Conservation (phyloP, 2,888 invertebrate genomes). For the Lacanobia wlatinum region DNA sequence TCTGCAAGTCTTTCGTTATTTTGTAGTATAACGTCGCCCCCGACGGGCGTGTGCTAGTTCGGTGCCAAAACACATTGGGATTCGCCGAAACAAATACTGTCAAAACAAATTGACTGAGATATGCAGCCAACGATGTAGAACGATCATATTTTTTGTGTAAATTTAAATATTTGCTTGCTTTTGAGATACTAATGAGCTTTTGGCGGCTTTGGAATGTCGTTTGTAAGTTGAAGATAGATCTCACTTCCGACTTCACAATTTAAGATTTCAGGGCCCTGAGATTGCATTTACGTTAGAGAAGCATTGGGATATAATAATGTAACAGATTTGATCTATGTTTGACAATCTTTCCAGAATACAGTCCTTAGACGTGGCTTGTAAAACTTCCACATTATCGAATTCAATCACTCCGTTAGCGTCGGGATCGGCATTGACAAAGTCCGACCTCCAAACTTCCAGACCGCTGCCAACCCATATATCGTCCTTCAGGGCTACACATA, state of each 20-base stretch:
- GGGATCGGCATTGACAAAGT: slow-evolving; percentile 5
- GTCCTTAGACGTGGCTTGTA: neutral
- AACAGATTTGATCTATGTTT: neutral
- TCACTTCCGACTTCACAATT: neutral
- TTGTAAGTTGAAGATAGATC: neutral
- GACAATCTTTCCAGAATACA: neutral
- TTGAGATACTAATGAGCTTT: neutral
- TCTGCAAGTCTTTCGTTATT: slow-evolving; percentile 39
- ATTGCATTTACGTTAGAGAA: too few relatives aligned
- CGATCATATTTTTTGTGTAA: slow-evolving; percentile 9
- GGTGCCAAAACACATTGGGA: slow-evolving; percentile 58
- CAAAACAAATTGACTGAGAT: slow-evolving; percentile 51
- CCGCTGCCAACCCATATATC: slow-evolving; percentile 36
- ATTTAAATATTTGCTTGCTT: neutral
- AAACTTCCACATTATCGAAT: slow-evolving; percentile 8
- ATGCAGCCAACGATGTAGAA: slow-evolving; percentile 18
- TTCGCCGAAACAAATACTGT: slow-evolving; percentile 46
- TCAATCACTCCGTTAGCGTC: neutral
- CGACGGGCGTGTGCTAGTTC: slow-evolving; percentile 23
- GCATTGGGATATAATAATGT: neutral
- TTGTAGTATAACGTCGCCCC: slow-evolving; percentile 24
- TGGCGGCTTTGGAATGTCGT: neutral
- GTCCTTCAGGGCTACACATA: slow-evolving; percentile 3
- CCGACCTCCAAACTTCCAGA: slow-evolving; percentile 27
- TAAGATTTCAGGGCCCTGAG: neutral